Evolutionary conservation across 2,888 invertebrate genomes (phyloP), one percentile per base, ranked within the genome.

Genomic region (Ennomos quercinarius): DNA sequence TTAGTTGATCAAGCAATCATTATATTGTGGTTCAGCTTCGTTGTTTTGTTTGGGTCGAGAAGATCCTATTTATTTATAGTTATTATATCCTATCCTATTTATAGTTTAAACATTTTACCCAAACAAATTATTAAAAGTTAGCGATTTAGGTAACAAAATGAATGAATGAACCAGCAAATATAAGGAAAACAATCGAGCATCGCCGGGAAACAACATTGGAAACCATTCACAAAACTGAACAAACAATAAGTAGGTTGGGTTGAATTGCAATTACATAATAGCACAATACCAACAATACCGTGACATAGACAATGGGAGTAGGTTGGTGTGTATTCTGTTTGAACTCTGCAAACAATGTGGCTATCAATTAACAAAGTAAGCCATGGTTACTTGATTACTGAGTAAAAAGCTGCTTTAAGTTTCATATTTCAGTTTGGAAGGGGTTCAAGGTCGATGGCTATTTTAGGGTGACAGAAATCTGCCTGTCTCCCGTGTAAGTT

Each of bases 311-410:
- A 61, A 61, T 61, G 51, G 60, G 12, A 51, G 50, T 45, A 44
- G 40, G 42, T 27, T 27, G 27, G 27, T 27, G 27, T 27, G 27
- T 49, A 58, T 46, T 37, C 35, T 17, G 48, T 53, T 54, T 48
- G 51, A 38, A 50, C 52, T 45, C 54, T 43, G 34, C 60, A 50
- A 59, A 54, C 59, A 55, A 60, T 55, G 45, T 37, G 46, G 38
- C 49, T 58, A 52, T 59, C 49, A 59, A 59, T 63, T 59, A 63
- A 52, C 58, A 38, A 63, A 58, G 52, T 59, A 51, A 59, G 54
- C 56, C 55, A 56, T 56, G 55, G 69, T 68, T 69, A 70, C 54
- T 57, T 61, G 66, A 73, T 57, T 61, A 68, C 63, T 64, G 41
- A 51, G 45, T 45, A 47, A 56, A 50, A 50, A 47, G 27, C 34